Evolutionary conservation across 2,113 vertebrate species (phyloP).

Genomic region (Charadrius vociferus): DNA sequence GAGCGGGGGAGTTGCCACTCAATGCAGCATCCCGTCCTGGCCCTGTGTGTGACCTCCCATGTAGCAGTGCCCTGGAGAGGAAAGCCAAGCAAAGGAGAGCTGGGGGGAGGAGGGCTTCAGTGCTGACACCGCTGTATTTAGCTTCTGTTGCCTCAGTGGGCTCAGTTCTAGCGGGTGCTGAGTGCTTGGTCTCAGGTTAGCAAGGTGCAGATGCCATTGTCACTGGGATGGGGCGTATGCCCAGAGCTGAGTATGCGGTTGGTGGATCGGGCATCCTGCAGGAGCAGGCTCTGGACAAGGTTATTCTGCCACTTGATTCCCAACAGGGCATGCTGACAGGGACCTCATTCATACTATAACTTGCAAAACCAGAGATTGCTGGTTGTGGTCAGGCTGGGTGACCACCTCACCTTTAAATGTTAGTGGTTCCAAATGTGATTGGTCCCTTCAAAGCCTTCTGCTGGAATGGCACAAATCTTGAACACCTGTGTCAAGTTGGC

Average conservation of each 20-base stretch:
- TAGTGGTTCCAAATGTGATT: neutral
- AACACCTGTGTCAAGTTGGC: fast-evolving
- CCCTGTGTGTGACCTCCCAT: neutral
- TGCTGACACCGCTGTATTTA: neutral
- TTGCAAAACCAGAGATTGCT: neutral
- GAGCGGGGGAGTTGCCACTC: neutral
- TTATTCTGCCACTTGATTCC: too few relatives aligned
- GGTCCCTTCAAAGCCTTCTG: neutral
- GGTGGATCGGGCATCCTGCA: neutral
- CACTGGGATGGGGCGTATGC: fast-evolving
- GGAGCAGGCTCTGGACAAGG: neutral
- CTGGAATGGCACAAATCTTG: neutral
- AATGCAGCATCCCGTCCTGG: neutral
- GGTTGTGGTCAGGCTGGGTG: too few relatives aligned
- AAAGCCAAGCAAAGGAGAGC: neutral
- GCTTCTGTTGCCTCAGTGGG: too few relatives aligned
- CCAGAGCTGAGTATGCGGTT: fast-evolving
- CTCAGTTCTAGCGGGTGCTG: neutral
- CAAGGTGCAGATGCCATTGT: fast-evolving
- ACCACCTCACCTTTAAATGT: neutral
- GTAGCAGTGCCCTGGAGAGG: neutral
- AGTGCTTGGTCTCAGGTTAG: neutral
- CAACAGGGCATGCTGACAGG: neutral
- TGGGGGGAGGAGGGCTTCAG: neutral
- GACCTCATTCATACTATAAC: fast-evolving